A percentile compares a stretch with the other conserved stretches of the same genome.
phyloP scores from a whole-genome alignment of 37 sponge, comb jelly and placozoan species.

The Tethya wilhelma region DNA sequence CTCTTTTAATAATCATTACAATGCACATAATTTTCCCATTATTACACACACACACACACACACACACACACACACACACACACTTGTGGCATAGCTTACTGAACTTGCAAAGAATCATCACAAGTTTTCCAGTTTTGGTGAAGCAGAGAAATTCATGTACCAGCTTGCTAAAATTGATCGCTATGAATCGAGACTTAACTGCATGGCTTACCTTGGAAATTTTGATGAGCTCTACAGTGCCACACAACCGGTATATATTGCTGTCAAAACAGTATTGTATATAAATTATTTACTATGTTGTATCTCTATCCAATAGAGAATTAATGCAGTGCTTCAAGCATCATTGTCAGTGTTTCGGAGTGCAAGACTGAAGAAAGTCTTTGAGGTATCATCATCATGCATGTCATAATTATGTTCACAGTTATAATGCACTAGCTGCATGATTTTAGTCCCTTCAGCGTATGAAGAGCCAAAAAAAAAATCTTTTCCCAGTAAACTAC shows the following conservation, averaged over 20 bases:
- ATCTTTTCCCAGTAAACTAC: neutral
- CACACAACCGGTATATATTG: conserved; percentile 72
- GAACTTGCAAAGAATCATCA: conserved; percentile 58
- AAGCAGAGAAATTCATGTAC: conserved; percentile 86
- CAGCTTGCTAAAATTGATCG: conserved; percentile 86
- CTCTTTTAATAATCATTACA: neutral
- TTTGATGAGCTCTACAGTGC: conserved; percentile 81
- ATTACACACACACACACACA: no score
- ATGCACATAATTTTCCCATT: neutral
- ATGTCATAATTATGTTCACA: no score
- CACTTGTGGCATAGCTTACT: conserved; percentile 48
- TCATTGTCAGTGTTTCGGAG: conserved; percentile 77
- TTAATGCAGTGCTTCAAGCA: conserved; percentile 71
- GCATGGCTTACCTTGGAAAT: conserved; percentile 88
- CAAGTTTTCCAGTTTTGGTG: conserved; percentile 62
- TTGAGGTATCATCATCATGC: no score
- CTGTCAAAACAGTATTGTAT: no score
- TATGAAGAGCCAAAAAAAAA: no score
- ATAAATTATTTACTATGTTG: neutral
- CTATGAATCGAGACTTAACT: conserved; percentile 62
- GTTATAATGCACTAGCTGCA: no score
- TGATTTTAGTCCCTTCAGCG: no score
- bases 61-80: no score
- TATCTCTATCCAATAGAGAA: conserved; percentile 41
- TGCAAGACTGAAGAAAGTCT: conserved; percentile 68